Conservation (phyloP, 2,113 vertebrate genomes). For the Rhinichthys klamathensis region DNA sequence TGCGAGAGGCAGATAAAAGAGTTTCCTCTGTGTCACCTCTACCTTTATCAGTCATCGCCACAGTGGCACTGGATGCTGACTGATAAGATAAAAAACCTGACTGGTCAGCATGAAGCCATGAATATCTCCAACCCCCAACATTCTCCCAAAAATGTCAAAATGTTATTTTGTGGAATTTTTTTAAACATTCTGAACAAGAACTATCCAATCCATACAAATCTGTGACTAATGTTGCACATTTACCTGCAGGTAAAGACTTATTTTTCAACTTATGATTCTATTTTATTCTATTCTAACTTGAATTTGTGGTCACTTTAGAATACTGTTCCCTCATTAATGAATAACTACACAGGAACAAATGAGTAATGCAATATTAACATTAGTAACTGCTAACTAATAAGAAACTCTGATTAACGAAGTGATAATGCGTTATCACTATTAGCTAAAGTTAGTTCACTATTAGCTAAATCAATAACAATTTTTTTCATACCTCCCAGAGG, state of each 20-base stretch:
- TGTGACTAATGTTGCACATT: neutral
- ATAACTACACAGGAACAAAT: too few relatives aligned
- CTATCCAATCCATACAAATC: neutral
- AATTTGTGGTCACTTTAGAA: neutral
- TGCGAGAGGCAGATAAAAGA: constrained; percentile 68
- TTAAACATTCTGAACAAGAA: neutral
- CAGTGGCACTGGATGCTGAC: constrained; percentile 57
- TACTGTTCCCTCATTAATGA: too few relatives aligned
- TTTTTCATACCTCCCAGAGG: too few relatives aligned
- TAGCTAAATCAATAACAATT: too few relatives aligned
- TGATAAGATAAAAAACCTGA: constrained; percentile 66
- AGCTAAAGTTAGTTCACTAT: too few relatives aligned
- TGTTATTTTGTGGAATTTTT: neutral
- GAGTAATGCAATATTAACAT: too few relatives aligned
- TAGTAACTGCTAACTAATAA: too few relatives aligned
- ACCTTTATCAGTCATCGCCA: constrained; percentile 71
- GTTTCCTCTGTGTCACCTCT: constrained; percentile 65
- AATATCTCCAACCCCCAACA: neutral
- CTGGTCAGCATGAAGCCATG: constrained; percentile 19
- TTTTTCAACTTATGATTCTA: neutral
- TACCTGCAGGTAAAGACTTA: too few relatives aligned
- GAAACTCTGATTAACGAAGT: too few relatives aligned
- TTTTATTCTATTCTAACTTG: neutral
- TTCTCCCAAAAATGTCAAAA: neutral
- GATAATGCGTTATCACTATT: too few relatives aligned